Evolutionary conservation across 2,888 invertebrate genomes (phyloP), one percentile per base, ranked within the genome.

Genomic region (Drosophila anomalata): DNA sequence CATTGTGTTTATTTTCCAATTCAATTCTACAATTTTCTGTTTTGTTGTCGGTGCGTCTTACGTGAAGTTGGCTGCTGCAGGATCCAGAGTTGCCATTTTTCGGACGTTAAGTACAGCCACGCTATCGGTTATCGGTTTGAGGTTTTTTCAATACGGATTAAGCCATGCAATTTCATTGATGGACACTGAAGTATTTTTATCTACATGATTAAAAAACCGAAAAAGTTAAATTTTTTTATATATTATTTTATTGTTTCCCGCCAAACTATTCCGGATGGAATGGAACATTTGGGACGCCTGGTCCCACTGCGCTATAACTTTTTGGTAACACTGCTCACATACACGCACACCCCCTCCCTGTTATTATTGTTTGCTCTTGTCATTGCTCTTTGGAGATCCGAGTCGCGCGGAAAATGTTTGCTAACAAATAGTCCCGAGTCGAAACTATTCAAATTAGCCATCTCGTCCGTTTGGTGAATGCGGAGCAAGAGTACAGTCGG

Each of bases 21-120:
- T 55, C 20, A 51, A 42, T 63, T 50, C 62, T 61, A 65, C 33
- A 56, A 20, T 76, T 70, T 46, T 54, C 68, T 73, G 75, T 87
- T 82, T 87, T 87, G 79, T 82, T 87, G 77, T 60, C 51, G 69
- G 66, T 87, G 86, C 83, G 79, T 82, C 86, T 76, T 9, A 11
- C 70, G 57, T 69, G 70, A 82, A 86, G 82, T 83, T 83, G 69
- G 88, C 62, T 73, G 86, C 83, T 29, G n/a, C 46, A 66, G 9
- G n/a, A 26, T 12, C n/a, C 36, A 39, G 20, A 14, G 12, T 33
- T 54, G 41, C 48, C 63, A 60, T 36, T 36, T 36, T 36, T 36
- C 14, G 7, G 2, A 33, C 6, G 33, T 2, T 36, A n/a, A 14
- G 2, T 7, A 36, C 17, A 20, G 9, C 9, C 41, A 8, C 20